A percentile compares a stretch with the other conserved stretches of the same genome.
These are phyloP conservation scores for Neosilurus hyrtlii DNA, from an alignment of 2,797 vertebrate species.

Conservation along the genomic window DNA sequence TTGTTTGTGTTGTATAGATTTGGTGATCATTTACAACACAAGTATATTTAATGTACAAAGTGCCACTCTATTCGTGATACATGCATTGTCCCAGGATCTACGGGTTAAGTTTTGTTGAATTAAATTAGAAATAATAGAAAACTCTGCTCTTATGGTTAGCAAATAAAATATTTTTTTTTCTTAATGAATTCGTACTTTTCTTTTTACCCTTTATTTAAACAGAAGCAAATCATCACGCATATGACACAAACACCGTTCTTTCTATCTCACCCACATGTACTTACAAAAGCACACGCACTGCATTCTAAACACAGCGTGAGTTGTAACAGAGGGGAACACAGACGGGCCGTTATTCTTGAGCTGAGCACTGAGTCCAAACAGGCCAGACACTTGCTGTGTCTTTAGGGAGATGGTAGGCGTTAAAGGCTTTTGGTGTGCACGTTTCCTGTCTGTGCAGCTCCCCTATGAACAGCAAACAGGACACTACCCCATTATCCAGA, in stretches of 20 bases:
- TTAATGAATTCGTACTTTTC: too few relatives aligned
- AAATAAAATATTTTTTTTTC: too few relatives aligned
- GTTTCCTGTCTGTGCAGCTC: constrained; percentile 9
- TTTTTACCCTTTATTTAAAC: background rate
- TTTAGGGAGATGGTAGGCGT: constrained; percentile 3
- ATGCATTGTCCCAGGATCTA: too few relatives aligned
- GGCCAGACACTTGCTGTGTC: constrained; percentile 34
- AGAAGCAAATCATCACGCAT: constrained; percentile 7
- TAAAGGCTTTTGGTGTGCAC: constrained; percentile 19
- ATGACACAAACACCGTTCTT: constrained; percentile 16
- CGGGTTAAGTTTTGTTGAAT: too few relatives aligned
- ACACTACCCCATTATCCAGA: constrained; percentile 33
- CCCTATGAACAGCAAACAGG: constrained; percentile 31
- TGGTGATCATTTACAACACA: too few relatives aligned
- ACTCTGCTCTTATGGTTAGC: too few relatives aligned
- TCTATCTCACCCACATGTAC: constrained; percentile 8
- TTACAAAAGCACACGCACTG: background rate
- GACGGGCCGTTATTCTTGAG: constrained; percentile 14
- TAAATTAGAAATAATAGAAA: too few relatives aligned
- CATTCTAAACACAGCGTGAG: constrained; percentile 19
- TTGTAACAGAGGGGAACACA: constrained; percentile 29
- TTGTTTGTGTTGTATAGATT: too few relatives aligned
- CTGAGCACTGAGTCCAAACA: background rate
- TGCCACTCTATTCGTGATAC: too few relatives aligned
- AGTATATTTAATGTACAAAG: too few relatives aligned